Percentiles rank a stretch among this genome's conserved stretches.
Conservation (phyloP, 2,113 vertebrate genomes). For the Calypte anna region DNA sequence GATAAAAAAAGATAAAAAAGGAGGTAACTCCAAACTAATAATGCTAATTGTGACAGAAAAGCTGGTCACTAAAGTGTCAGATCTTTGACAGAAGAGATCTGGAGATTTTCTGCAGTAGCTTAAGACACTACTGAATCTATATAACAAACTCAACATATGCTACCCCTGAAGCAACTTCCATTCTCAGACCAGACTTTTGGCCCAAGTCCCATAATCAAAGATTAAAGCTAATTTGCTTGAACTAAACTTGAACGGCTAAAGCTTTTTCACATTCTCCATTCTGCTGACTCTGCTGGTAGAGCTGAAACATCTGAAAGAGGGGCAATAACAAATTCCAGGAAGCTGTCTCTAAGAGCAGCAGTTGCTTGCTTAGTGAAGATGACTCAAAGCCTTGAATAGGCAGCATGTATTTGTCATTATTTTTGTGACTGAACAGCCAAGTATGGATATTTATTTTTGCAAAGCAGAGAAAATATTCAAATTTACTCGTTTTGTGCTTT, state of each 20-base stretch:
- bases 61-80: background rate
- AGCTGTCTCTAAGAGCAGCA: background rate
- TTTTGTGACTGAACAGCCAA: background rate
- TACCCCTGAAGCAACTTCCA: background rate
- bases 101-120: background rate
- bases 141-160: background rate
- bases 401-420: background rate
- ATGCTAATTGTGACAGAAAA: background rate
- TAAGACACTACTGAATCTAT: background rate
- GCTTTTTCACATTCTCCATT: background rate
- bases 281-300: background rate
- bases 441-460: background rate
- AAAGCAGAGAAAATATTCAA: background rate
- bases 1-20: background rate
- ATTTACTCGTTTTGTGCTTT: background rate
- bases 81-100: background rate
- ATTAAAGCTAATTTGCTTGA: background rate
- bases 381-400: background rate
- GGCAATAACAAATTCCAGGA: background rate
- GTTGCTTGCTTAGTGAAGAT: background rate
- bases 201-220: background rate
- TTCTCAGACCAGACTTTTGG: conserved; percentile 4
- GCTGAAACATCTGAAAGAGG: background rate
- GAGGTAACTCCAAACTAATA: background rate
- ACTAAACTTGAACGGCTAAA: conserved; percentile 11